These are phyloP conservation scores for Phocides pigmalion DNA, from an alignment of 1,140 invertebrate species.

Conservation along the genomic window DNA sequence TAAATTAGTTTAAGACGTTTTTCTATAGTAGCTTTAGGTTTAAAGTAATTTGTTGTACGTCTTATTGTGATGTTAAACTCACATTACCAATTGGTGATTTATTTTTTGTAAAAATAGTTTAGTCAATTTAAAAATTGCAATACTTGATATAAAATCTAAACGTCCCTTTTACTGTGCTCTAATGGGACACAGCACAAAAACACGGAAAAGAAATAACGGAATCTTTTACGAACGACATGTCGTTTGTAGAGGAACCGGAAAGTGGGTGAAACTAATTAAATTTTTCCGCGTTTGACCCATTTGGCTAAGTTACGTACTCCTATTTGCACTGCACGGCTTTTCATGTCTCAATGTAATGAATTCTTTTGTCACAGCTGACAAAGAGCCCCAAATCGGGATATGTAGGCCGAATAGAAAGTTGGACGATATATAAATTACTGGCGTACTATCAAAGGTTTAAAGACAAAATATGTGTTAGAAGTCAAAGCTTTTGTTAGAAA, in stretches of 20 bases:
- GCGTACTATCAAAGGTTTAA: neutral
- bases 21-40: too few relatives aligned
- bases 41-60: too few relatives aligned
- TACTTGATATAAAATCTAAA: constrained; percentile 22
- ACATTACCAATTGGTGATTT: too few relatives aligned
- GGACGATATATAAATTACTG: constrained; percentile 13
- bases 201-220: constrained; percentile 10
- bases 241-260: constrained; percentile 16
- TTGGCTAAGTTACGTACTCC: constrained; percentile 31
- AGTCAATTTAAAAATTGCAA: neutral
- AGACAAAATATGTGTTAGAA: too few relatives aligned
- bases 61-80: too few relatives aligned
- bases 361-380: constrained; percentile 36
- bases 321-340: constrained; percentile 29
- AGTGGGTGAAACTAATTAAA: constrained; percentile 37
- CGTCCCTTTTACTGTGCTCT: neutral
- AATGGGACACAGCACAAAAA: neutral
- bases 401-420: constrained; percentile 30
- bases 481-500: neutral
- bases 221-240: constrained; percentile 26
- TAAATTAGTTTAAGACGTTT: too few relatives aligned
- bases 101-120: too few relatives aligned
- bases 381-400: constrained; percentile 29
- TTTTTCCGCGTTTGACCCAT: constrained; percentile 31
- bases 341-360: constrained; percentile 33